Evolutionary conservation across 2,797 vertebrate genomes (phyloP), one percentile per base, ranked within the genome.

Genomic region (Champsocephalus esox): DNA sequence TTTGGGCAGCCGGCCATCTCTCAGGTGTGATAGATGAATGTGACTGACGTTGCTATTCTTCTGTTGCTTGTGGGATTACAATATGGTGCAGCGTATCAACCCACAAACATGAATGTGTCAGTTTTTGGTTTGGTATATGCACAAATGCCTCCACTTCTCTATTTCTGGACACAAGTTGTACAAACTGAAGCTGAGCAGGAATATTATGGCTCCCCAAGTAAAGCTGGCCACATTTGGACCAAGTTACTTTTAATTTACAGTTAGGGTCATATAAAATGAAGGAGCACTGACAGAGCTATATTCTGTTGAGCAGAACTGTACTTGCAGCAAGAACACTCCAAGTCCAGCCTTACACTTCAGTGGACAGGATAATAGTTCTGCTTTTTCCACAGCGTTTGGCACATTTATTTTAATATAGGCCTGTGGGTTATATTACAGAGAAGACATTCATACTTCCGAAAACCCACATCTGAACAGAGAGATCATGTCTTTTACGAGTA

Each of bases 321-420:
- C 75, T 24, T 43, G 12, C 28, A 34, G 54, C 5, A 9, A 24
- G 44, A 76, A 65, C 45, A 58, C 5, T 12, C 38, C 49, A 38
- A 13, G 9, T 5, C n/a, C 54, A 52, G 21, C 54, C 43, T 60
- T 34, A 8, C 59, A 56, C 75, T 49, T 63, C 50, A 66, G 41
- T 57, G 66, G 41, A 58, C 51, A 44, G 50, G 59, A 72, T 56
- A 62, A 13, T 6, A 45, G 58, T 56, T 65, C 21, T 4, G 54
- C 38, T 59, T 58, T 66, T 68, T 46, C 50, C 61, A 54, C 45
- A 71, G 62, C 49, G n/a, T 77, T 75, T 63, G 21, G 48, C 61
- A 65, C 12, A 52, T 75, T 66, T 70, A 75, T 73, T 82, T 78
- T 46, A 12, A 73, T 75, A 43, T 41, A 38, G 38, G 19, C 41